phyloP scores from a whole-genome alignment of 2,113 vertebrate genomes.

The Hemiprocne comata region DNA sequence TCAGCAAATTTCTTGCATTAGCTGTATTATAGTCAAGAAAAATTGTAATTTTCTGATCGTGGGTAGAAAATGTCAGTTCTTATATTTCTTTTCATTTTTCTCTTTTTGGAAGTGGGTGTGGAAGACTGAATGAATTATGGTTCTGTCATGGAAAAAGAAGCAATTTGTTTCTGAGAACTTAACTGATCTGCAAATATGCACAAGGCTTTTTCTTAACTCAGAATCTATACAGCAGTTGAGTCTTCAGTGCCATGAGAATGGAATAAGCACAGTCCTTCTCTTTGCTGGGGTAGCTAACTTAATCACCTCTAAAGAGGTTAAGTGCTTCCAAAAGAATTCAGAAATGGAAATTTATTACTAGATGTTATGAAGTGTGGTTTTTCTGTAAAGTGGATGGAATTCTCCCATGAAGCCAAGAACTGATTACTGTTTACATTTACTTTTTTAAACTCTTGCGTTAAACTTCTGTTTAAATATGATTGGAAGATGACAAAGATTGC shows the following conservation, averaged over 20 bases:
- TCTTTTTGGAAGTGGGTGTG: conserved; percentile 41
- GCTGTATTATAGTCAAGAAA: conserved; percentile 52
- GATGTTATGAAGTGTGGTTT: background rate
- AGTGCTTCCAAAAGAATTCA: conserved; percentile 33
- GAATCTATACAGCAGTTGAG: background rate
- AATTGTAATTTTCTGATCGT: conserved; percentile 54
- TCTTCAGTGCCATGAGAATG: conserved; percentile 11
- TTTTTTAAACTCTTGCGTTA: background rate
- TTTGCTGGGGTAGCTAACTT: conserved; percentile 48
- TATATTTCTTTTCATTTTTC: conserved; percentile 59
- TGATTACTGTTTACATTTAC: background rate
- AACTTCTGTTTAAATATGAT: background rate
- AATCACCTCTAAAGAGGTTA: conserved; percentile 25
- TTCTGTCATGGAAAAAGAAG: conserved; percentile 58
- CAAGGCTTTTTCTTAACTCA: conserved; percentile 14
- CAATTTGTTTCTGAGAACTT: conserved; percentile 42
- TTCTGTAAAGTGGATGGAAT: background rate
- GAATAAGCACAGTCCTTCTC: conserved; percentile 6
- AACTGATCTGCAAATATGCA: conserved; percentile 13
- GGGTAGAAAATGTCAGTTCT: conserved; percentile 65
- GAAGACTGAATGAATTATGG: conserved; percentile 63
- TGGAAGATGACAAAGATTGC: background rate
- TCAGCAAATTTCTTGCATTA: conserved; percentile 60
- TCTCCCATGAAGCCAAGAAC: background rate
- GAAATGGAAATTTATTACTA: conserved; percentile 27